Evolutionary conservation across 2,797 vertebrate genomes (phyloP).

Genomic region (Pseudomugil tenellus): DNA sequence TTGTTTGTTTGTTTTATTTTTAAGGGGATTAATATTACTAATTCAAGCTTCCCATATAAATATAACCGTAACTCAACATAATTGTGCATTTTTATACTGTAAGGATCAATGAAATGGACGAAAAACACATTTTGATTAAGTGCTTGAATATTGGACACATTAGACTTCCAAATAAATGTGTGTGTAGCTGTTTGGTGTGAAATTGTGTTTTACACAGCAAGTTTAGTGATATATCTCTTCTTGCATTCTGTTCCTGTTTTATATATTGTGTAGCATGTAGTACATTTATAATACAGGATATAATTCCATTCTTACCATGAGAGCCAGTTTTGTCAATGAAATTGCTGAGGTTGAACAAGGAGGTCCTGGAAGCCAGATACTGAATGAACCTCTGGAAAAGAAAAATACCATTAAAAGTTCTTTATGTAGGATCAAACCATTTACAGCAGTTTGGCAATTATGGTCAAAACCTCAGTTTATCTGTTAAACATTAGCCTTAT

Average conservation of each 20-base stretch:
- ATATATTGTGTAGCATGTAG: not conserved
- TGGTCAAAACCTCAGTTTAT: constrained; percentile 15
- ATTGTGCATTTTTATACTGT: not conserved
- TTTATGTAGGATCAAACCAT: not conserved
- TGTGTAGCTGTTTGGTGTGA: not conserved
- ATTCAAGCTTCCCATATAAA: not conserved
- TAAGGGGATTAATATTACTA: not conserved
- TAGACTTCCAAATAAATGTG: not conserved
- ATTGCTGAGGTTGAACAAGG: constrained; percentile 99
- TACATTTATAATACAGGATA: not conserved
- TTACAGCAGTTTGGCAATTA: not conserved
- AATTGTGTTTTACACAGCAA: too few species aligned
- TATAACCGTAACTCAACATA: not conserved
- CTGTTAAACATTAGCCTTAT: not conserved
- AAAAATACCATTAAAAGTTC: not conserved
- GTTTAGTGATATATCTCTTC: not conserved
- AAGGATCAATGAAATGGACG: not conserved
- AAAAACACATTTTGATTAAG: not conserved
- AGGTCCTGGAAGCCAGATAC: constrained; percentile 98
- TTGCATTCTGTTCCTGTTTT: too few species aligned
- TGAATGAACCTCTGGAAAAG: constrained; percentile 96
- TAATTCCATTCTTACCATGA: constrained; percentile 85
- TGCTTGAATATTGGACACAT: not conserved
- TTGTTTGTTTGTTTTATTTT: too few species aligned
- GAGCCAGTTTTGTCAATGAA: constrained; percentile 99